A percentile compares a stretch with the other conserved stretches of the same genome.
These are phyloP conservation scores for Ailurus styani DNA, from an alignment of 2,113 vertebrate species.

Conservation along the genomic window DNA sequence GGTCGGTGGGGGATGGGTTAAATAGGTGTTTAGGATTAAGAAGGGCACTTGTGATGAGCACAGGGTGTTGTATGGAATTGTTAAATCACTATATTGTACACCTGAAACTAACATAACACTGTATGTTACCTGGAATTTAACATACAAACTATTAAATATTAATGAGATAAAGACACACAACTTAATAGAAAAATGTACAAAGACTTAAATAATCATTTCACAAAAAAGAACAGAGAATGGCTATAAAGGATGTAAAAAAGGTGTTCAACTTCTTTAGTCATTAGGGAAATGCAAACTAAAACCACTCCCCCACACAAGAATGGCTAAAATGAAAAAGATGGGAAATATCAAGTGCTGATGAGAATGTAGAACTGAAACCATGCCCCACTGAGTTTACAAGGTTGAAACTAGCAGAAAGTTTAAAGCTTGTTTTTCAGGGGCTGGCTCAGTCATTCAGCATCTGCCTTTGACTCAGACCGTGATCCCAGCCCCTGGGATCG, in stretches of 20 bases:
- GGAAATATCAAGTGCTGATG: not conserved
- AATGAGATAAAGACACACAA: not conserved
- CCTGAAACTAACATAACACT: not conserved
- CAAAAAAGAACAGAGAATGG: not conserved
- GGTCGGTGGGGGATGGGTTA: not conserved
- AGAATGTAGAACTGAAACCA: not conserved
- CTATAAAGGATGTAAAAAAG: not conserved
- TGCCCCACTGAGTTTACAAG: not conserved
- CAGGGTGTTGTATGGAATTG: not conserved
- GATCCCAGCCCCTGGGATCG: no score
- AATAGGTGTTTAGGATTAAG: not conserved
- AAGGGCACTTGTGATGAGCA: not conserved
- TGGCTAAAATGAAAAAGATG: not conserved
- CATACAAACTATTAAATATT: not conserved
- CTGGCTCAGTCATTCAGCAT: no score
- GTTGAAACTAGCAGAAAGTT: not conserved
- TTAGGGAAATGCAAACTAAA: constrained; percentile 9
- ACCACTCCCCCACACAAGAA: not conserved
- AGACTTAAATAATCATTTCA: not conserved
- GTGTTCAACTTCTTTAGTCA: not conserved
- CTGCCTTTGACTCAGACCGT: no score
- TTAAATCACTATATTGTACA: not conserved
- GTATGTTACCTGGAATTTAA: not conserved
- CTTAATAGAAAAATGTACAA: not conserved
- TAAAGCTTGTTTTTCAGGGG: not conserved